Base-by-base conservation (phyloP, 2,113 vertebrate genomes). In the Myrmecobius fasciatus region DNA sequence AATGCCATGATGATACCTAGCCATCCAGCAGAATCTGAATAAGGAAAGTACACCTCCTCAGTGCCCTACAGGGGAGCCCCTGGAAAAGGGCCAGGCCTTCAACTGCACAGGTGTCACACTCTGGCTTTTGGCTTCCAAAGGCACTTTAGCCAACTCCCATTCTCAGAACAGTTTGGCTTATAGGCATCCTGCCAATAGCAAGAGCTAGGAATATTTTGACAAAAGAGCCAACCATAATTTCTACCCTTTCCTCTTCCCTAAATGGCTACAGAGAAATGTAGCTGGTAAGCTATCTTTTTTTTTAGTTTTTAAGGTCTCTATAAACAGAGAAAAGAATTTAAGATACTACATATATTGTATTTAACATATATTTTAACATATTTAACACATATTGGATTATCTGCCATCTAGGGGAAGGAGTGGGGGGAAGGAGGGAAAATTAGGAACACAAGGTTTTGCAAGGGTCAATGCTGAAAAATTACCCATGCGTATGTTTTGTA, bases 221-320 rank as follows among this genome's bases (percentile, higher is more conserved):
- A 83, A 53, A 48, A 91, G 75, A 10, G 83, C 43, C 31, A 96
- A 24, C 48, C 91, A 96, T 75, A 94, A 91, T 43, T 17, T 46
- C 89, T 93, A 95, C 94, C 67, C 26, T 90, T 96, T 93, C 46
- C 43, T 28, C 28, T 47, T 54, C 11, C 53, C 48, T 83, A 53
- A 17, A 12, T 94, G 28, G 22, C 53, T 93, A 92, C 83, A 52
- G 91, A 94, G 89, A 54, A 1, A 88, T 52, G 54, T 91, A 48
- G 53, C 89, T 95, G 83, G 6, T 22, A 91, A 83, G 20, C 25
- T 89, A 60, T 60, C 8, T 52, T 88, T 92, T 53, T 52, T 89
- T 53, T 3, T 20, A 94, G 48, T 95, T 94, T 95, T 94, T 91
- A 96, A 93, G 53, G 89, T 92, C 43, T 92, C 36, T 67, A 91